A percentile compares a stretch with the other conserved stretches of the same genome.
phyloP scores from a whole-genome alignment of 1,140 invertebrate species.

The Chironomus striatipennis region DNA sequence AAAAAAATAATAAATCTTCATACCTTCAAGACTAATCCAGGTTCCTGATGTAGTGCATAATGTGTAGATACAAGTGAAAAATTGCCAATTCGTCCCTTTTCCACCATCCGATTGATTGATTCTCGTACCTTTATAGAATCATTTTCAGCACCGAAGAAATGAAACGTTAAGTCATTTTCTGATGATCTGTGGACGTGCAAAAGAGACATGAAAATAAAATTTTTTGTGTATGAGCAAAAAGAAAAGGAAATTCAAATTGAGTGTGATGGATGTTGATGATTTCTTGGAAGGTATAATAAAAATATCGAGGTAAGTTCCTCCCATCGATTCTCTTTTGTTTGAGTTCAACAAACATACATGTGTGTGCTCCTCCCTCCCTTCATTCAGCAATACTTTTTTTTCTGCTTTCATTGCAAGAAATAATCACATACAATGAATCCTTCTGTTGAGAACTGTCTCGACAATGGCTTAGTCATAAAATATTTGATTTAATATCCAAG shows the following conservation, averaged over 20 bases:
- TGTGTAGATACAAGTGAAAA: slow-evolving; percentile 51
- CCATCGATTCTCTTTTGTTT: too few relatives aligned
- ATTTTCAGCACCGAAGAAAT: slow-evolving; percentile 50
- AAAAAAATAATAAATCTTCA: slow-evolving; percentile 26
- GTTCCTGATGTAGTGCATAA: slow-evolving; percentile 50
- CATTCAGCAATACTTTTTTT: background rate
- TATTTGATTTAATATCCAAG: too few relatives aligned
- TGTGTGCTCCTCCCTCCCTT: too few relatives aligned
- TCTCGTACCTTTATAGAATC: slow-evolving; percentile 53
- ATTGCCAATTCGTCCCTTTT: slow-evolving; percentile 52
- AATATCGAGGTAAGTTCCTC: background rate
- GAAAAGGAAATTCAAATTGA: background rate
- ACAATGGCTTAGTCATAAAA: too few relatives aligned
- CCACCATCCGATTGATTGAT: slow-evolving; percentile 50
- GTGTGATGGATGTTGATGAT: background rate
- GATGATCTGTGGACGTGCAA: slow-evolving; percentile 40
- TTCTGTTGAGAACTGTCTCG: too few relatives aligned
- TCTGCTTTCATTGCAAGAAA: background rate
- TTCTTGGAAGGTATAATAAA: background rate
- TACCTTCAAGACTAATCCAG: slow-evolving; percentile 48
- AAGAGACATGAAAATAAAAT: slow-evolving; percentile 25
- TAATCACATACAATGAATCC: too few relatives aligned
- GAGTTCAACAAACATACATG: too few relatives aligned
- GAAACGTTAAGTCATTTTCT: slow-evolving; percentile 51
- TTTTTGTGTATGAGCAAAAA: background rate